phyloP scores from a whole-genome alignment of 2,797 vertebrate genomes.

The Champsocephalus gunnari region DNA sequence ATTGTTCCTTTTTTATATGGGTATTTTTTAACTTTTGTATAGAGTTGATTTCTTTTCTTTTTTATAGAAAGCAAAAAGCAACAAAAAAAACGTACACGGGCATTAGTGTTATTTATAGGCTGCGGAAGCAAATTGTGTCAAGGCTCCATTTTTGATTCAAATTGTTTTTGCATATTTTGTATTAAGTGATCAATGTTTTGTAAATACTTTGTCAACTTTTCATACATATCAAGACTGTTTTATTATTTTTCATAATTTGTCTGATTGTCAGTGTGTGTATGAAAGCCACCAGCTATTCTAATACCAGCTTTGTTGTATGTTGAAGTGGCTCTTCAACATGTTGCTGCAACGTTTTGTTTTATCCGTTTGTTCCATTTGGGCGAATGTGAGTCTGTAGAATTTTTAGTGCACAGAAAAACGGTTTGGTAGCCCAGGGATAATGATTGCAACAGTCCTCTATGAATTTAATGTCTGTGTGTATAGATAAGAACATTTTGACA shows the following conservation, averaged over 20 bases:
- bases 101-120: slow-evolving; percentile 89
- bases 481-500: slow-evolving; percentile 40
- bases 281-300: slow-evolving; percentile 75
- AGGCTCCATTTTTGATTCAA: slow-evolving; percentile 64
- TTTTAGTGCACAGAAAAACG: slow-evolving; percentile 61
- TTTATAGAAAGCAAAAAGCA: slow-evolving; percentile 68
- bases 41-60: slow-evolving; percentile 60
- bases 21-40: slow-evolving; percentile 76
- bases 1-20: slow-evolving; percentile 65
- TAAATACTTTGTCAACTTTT: slow-evolving; percentile 81
- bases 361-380: slow-evolving; percentile 38
- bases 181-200: slow-evolving; percentile 72
- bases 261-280: slow-evolving; percentile 66
- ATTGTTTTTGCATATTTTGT: slow-evolving; percentile 66
- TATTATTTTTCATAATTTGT: slow-evolving; percentile 44
- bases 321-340: slow-evolving; percentile 52
- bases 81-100: slow-evolving; percentile 62
- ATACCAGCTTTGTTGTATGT: slow-evolving; percentile 56
- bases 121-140: slow-evolving; percentile 69
- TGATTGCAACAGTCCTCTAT: slow-evolving; percentile 54
- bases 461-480: slow-evolving; percentile 50
- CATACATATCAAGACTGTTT: slow-evolving; percentile 75
- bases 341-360: slow-evolving; percentile 57
- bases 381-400: slow-evolving; percentile 52
- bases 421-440: slow-evolving; percentile 66